Evolutionary conservation across 2,113 vertebrate genomes (phyloP), one percentile per base, ranked within the genome.

Genomic region (Pipa parva): DNA sequence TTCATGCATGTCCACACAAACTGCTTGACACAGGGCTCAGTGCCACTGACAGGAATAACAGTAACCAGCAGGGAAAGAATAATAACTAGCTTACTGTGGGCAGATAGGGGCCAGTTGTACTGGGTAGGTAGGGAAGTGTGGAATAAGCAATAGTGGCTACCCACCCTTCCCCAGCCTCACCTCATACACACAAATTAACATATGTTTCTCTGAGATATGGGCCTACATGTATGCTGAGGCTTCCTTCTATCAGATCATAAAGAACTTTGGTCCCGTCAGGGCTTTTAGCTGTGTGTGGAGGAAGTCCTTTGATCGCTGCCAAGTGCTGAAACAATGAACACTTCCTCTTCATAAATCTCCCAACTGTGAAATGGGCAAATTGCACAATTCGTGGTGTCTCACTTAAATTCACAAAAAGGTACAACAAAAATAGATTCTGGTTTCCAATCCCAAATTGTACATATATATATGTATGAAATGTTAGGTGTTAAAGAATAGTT

Each of bases 201-300:
- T 69, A 69, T 69, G 65, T 60, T 60, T 37, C 20, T 20, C n/a
- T 28, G 42, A 69, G 65, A 59, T 69, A 60, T 60, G 56, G 59
- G 65, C 22, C 65, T 37, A 3, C n/a, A 27, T 22, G 10, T 29
- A 59, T 20, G 58, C 54, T 56, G 59, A 67, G 20, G 65, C 57
- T 69, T 69, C 65, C 65, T 69, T 52, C 65, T 69, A 69, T 51
- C 65, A 69, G 56, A 69, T 69, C 65, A 60, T 69, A 69, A 69
- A 69, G 51, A 69, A 69, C 51, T 57, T 59, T 60, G 39, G 22
- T 48, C 59, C 37, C 65, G 42, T 25, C 29, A 31, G 56, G 65
- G 57, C 17, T 55, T 31, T 9, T 49, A 29, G 46, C 46, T 54
- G 65, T 60, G 33, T 31, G 57, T 48, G 65, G 65, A 69, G 65